A percentile compares a stretch with the other conserved stretches of the same genome.
These are phyloP conservation scores for Xiphias gladius DNA, from an alignment of 2,113 vertebrate species.

Conservation along the genomic window DNA sequence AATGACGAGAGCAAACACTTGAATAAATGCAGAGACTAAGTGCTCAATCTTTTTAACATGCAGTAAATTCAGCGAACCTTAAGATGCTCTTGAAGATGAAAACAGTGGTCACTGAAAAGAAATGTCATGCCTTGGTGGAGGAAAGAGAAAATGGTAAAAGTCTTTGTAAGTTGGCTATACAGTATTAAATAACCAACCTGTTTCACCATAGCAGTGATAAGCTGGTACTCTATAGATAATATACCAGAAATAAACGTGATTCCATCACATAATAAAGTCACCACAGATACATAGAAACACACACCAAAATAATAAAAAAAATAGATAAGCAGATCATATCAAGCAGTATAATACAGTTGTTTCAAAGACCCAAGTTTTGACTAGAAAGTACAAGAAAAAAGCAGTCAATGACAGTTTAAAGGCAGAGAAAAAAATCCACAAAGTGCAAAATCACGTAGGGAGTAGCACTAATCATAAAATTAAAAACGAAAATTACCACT, in stretches of 20 bases:
- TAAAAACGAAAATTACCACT: slow-evolving; percentile 29
- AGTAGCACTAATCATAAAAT: slow-evolving; percentile 22
- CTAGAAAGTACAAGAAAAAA: not conserved
- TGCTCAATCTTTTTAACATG: slow-evolving; percentile 23
- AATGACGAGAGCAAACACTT: slow-evolving; percentile 27
- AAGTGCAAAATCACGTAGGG: not conserved
- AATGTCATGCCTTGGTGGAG: not conserved
- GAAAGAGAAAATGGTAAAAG: not conserved
- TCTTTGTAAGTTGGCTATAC: too few relatives aligned
- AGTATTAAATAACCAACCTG: too few relatives aligned
- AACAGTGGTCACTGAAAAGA: not conserved
- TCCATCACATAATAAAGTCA: not conserved
- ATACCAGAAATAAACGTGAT: not conserved
- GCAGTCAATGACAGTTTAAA: not conserved
- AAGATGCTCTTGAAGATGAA: not conserved
- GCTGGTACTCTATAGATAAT: not conserved
- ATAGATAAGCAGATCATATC: not conserved
- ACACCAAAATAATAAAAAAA: not conserved
- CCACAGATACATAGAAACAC: too few relatives aligned
- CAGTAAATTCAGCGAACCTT: slow-evolving; percentile 2
- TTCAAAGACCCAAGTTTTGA: too few relatives aligned
- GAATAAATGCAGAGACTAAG: slow-evolving; percentile 16
- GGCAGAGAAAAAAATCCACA: not conserved
- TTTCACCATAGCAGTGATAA: too few relatives aligned
- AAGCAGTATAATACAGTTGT: not conserved